Conservation (phyloP, 2,888 invertebrate genomes). For the Acanthoscelides obtectus region DNA sequence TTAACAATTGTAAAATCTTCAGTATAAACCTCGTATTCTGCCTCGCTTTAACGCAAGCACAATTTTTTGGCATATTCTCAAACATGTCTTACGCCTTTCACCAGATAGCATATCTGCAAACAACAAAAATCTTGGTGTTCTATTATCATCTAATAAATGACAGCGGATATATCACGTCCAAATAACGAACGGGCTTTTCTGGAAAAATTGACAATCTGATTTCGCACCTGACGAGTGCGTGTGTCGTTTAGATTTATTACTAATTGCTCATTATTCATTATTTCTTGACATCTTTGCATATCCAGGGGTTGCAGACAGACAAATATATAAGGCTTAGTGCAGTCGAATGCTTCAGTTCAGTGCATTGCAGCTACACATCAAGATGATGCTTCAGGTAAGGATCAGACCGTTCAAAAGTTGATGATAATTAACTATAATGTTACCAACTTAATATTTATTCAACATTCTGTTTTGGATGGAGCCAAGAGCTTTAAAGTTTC, state of each 20-base stretch:
- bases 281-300: not conserved
- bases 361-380: not conserved
- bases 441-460: no score
- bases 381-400: not conserved
- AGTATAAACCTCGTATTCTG: not conserved
- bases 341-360: not conserved
- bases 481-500: no score
- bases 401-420: no score
- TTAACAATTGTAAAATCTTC: no score
- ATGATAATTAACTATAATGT: no score
- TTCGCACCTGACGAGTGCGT: not conserved
- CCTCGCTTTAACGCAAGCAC: not conserved
- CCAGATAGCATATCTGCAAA: not conserved
- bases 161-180: not conserved
- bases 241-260: not conserved
- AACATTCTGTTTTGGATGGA: no score
- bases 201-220: not conserved
- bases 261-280: not conserved
- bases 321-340: not conserved
- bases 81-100: not conserved
- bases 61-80: not conserved
- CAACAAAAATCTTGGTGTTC: not conserved
- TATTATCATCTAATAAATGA: not conserved
- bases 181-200: not conserved
- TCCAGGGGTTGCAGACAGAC: not conserved